A percentile compares a stretch with the other conserved stretches of the same genome.
Conservation (phyloP, 2,113 vertebrate genomes). For the Microcebus lehilahytsara region DNA sequence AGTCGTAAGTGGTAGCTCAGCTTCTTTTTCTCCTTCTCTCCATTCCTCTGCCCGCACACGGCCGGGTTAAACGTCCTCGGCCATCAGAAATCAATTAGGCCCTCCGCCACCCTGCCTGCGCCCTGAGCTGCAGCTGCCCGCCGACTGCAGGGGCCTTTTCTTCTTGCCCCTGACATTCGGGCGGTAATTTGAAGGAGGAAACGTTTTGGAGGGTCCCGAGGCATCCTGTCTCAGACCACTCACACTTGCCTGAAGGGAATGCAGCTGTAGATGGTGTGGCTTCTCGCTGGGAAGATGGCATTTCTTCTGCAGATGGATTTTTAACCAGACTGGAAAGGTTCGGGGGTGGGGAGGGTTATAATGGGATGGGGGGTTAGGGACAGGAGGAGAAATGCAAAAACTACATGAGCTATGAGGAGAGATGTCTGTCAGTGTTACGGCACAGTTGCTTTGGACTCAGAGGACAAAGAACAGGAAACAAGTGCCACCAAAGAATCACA, state of each 20-base stretch:
- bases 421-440: background rate
- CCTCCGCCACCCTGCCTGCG: background rate
- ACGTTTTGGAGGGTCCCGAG: background rate
- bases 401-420: background rate
- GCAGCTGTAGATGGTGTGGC: background rate
- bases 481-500: background rate
- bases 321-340: background rate
- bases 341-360: background rate
- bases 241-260: background rate
- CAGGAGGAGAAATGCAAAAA: background rate
- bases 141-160: slow-evolving; percentile 24
- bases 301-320: background rate
- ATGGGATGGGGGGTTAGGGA: background rate
- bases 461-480: background rate
- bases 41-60: background rate
- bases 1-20: slow-evolving; percentile 61
- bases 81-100: slow-evolving; percentile 51
- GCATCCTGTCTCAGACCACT: background rate
- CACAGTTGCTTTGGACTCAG: background rate
- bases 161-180: slow-evolving; percentile 46
- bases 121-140: background rate
- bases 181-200: slow-evolving; percentile 1
- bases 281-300: background rate
- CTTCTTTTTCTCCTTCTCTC: slow-evolving; percentile 9
- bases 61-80: background rate